Evolutionary conservation across 2,888 invertebrate species (phyloP).

Genomic region (Phaedon cochleariae): DNA sequence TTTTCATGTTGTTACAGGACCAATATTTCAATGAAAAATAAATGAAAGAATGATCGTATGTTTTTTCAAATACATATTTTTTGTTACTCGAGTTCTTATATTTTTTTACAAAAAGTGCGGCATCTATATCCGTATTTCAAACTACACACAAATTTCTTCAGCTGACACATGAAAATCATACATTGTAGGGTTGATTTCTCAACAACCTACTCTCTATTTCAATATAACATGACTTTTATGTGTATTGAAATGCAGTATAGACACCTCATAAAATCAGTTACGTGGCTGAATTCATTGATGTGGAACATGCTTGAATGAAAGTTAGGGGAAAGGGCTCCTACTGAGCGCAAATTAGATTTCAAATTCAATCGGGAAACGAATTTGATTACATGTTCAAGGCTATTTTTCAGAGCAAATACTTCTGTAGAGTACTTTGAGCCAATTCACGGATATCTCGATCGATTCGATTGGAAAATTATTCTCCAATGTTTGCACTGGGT

Average conservation of each 20-base stretch:
- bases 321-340: background rate
- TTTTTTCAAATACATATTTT: no score
- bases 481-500: background rate
- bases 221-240: no score
- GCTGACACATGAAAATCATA: no score
- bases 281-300: background rate
- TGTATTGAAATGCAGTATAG: no score
- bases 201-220: background rate
- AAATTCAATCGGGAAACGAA: conserved; percentile 2
- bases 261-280: background rate
- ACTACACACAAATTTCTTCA: no score
- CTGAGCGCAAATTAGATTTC: background rate
- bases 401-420: background rate
- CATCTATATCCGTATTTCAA: no score
- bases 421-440: background rate
- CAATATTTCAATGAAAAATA: no score
- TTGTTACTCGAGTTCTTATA: no score
- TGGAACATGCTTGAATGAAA: background rate
- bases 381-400: background rate
- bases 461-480: background rate
- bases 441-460: background rate
- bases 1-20: no score
- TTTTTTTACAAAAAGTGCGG: no score
- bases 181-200: no score
- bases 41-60: no score